Conservation (phyloP, 2,888 invertebrate genomes). For the Mythimna ferrago region DNA sequence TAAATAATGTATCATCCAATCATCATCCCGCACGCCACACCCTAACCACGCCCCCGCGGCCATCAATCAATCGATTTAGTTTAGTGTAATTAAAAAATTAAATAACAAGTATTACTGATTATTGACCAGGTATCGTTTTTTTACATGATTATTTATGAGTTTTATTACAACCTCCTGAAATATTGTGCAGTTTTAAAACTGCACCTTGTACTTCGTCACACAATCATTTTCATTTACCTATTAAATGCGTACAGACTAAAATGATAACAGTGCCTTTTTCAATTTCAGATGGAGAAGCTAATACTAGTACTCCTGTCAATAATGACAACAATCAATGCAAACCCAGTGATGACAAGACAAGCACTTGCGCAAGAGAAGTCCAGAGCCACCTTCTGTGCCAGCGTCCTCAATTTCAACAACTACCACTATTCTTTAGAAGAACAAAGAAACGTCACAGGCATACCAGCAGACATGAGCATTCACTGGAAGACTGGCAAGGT, state of each 20-base stretch:
- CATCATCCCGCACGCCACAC: too few species aligned
- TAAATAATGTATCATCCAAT: too few species aligned
- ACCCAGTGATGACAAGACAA: constrained; percentile 78
- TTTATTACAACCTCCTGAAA: too few species aligned
- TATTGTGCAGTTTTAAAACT: too few species aligned
- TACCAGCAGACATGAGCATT: constrained; percentile 85
- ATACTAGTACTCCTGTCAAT: constrained; percentile 68
- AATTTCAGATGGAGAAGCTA: constrained; percentile 77
- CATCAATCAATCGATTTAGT: too few species aligned
- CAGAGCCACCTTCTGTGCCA: constrained; percentile 73
- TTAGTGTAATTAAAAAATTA: too few species aligned
- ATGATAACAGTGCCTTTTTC: neutral
- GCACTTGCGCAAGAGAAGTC: constrained; percentile 69
- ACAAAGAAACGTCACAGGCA: constrained; percentile 76
- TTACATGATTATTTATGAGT: too few species aligned
- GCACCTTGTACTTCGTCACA: too few species aligned
- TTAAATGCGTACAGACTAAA: neutral
- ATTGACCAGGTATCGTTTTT: too few species aligned
- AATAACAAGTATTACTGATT: too few species aligned
- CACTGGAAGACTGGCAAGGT: constrained; percentile 85
- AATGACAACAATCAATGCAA: constrained; percentile 63
- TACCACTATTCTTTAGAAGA: constrained; percentile 78
- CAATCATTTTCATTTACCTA: neutral
- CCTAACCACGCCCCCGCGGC: too few species aligned
- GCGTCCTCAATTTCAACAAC: constrained; percentile 78